These are phyloP conservation scores for Adelges cooleyi DNA, from an alignment of 1,140 invertebrate species.

Conservation along the genomic window DNA sequence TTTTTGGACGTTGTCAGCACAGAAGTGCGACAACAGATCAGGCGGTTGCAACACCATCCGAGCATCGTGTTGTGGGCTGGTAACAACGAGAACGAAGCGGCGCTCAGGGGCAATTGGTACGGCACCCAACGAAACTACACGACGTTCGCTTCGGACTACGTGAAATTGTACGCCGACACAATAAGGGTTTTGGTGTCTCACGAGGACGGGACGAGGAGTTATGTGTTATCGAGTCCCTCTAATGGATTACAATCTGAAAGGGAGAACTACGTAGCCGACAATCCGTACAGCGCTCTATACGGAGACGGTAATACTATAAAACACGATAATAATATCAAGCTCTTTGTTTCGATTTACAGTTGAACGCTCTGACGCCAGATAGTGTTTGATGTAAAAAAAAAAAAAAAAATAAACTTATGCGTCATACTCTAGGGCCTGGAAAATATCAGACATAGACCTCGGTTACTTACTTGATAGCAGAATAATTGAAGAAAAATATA, in stretches of 20 bases:
- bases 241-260: constrained; percentile 68
- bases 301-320: constrained; percentile 67
- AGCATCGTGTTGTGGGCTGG: constrained; percentile 83
- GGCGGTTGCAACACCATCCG: constrained; percentile 75
- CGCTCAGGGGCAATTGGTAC: constrained; percentile 76
- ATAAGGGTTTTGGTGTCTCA: constrained; percentile 54
- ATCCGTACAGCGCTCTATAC: constrained; percentile 67
- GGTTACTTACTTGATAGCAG: too few species aligned
- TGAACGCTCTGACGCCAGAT: too few species aligned
- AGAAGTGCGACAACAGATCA: constrained; percentile 76
- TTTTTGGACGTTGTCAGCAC: constrained; percentile 62
- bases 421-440: too few species aligned
- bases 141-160: constrained; percentile 67
- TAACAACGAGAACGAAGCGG: constrained; percentile 97
- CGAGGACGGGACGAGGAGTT: constrained; percentile 53
- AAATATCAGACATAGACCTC: too few species aligned
- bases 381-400: too few species aligned
- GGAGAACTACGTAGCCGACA: constrained; percentile 57
- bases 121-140: constrained; percentile 46
- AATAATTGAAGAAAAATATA: too few species aligned
- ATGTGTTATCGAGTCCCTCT: constrained; percentile 79
- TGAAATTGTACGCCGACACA: constrained; percentile 71
- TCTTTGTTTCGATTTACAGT: too few species aligned
- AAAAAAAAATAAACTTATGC: too few species aligned
- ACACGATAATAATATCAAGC: too few species aligned